A percentile compares a stretch with the other conserved stretches of the same genome.
Conservation (phyloP, 2,113 vertebrate genomes). For the Platichthys flesus region DNA sequence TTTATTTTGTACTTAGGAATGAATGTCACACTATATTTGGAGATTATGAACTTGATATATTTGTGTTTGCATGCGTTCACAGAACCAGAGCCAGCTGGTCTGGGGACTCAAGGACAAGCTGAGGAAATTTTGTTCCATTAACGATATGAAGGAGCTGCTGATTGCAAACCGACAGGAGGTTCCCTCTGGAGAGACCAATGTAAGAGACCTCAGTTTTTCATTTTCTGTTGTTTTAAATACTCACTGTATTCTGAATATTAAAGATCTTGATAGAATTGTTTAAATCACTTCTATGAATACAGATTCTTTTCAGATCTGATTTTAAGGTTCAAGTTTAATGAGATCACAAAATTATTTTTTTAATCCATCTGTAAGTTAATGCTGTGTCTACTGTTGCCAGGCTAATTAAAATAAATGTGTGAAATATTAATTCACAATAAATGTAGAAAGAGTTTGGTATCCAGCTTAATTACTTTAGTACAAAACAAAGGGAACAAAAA, state of each 20-base stretch:
- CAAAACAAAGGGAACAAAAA: too few relatives aligned
- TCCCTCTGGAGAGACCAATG: constrained; percentile 94
- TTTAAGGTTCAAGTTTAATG: not conserved
- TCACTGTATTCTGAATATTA: not conserved
- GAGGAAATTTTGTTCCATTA: constrained; percentile 90
- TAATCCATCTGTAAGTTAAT: too few relatives aligned
- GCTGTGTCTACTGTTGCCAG: too few relatives aligned
- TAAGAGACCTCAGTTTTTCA: constrained; percentile 71
- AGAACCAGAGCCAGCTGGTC: constrained; percentile 94
- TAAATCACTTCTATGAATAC: not conserved
- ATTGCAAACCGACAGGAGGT: constrained; percentile 94
- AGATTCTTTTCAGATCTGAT: not conserved
- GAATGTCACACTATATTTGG: not conserved
- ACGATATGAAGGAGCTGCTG: constrained; percentile 95
- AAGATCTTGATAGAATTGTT: not conserved
- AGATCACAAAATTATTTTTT: too few relatives aligned
- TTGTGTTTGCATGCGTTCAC: not conserved
- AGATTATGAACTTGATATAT: not conserved
- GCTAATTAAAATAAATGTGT: too few relatives aligned
- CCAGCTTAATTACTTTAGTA: not conserved
- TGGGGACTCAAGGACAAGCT: constrained; percentile 97
- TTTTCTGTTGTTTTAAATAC: not conserved
- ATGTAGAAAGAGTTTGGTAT: too few relatives aligned
- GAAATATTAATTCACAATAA: too few relatives aligned
- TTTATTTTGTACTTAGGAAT: not conserved